Base-by-base conservation (phyloP, 2,888 invertebrate species). In the Eudemis profundana region DNA sequence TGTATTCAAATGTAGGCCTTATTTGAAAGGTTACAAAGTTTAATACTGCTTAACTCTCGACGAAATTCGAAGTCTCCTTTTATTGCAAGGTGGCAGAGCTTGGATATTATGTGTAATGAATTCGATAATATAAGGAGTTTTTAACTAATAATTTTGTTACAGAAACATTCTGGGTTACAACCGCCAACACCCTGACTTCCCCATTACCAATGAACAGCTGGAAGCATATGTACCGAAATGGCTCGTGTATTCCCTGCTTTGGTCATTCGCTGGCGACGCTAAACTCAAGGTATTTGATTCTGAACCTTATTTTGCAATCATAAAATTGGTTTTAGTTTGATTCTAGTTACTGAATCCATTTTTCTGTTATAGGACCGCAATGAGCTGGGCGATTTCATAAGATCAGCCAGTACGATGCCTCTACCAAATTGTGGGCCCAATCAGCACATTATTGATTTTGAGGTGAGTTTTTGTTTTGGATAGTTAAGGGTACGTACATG, bases 241-340 rank as follows among this genome's bases (percentile, higher is more conserved):
- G 84, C 93, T 99, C 67, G 95, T 99, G 0, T 98, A 98, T 83
- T 97, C 98, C 0, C 89, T 99, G 44, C 92, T 99, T 4, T 99
- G 99, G 99, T 98, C 99, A 63, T 98, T 99, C 79, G 96, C 98
- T 69, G 99, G 99, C 29, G 99, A 99, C 88, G 98, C 99, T 44
- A 98, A 98, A 86, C 94, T 99, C 49, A 99, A 98, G 93, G 97
- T 97, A 68, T 87, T 3, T 5, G 0, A 44, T 54, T 57, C 5
- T 17, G 3, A 17, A 38, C 21, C 8, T 59, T 10, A 29, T 17
- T 14, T 44, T 29, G 10, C 50, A 51, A 12, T 49, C 46, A 21
- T 56, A 14, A 23, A 14, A 10, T 53, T 17, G 1, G 0, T n/a
- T 15, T 42, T 42, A 0, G 17, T 7, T 3, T 10, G 17, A n/a